These are phyloP conservation scores for Penaeus japonicus DNA, from an alignment of 1,140 invertebrate species.

Conservation along the genomic window DNA sequence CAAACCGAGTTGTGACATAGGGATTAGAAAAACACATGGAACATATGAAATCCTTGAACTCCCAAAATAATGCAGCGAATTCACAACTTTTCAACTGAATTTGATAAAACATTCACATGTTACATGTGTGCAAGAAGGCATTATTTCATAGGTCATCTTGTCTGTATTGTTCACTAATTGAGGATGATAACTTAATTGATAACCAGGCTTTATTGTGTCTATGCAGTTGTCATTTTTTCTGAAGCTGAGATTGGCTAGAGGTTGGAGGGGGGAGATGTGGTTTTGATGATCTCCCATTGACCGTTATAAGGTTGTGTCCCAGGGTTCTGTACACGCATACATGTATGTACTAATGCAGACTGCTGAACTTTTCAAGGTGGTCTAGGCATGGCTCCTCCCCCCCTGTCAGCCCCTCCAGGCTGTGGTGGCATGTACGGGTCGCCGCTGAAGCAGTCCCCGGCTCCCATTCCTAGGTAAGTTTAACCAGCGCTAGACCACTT, in stretches of 20 bases:
- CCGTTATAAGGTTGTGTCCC: slow-evolving; percentile 19
- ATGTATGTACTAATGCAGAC: slow-evolving; percentile 52
- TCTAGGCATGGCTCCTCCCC: slow-evolving; percentile 56
- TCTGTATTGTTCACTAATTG: slow-evolving; percentile 34
- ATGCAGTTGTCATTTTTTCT: slow-evolving; percentile 19
- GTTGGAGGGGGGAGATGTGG: not conserved
- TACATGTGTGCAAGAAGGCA: slow-evolving; percentile 33
- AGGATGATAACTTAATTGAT: not conserved
- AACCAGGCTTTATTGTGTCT: not conserved
- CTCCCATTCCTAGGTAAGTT: slow-evolving; percentile 47
- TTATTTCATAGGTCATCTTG: slow-evolving; percentile 20
- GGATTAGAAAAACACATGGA: slow-evolving; percentile 36
- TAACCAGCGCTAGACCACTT: slow-evolving; percentile 29
- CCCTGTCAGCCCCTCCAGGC: slow-evolving; percentile 53
- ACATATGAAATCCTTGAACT: slow-evolving; percentile 36
- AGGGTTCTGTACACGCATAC: slow-evolving; percentile 38
- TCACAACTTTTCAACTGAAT: not conserved
- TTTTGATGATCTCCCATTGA: not conserved
- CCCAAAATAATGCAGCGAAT: not conserved
- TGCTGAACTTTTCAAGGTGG: slow-evolving; percentile 56
- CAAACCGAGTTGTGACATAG: not conserved
- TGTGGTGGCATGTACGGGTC: slow-evolving; percentile 46
- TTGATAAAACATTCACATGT: slow-evolving; percentile 21
- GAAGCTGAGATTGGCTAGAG: not conserved
- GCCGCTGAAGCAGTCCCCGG: slow-evolving; percentile 2